Conservation (phyloP, 2,888 invertebrate species). For the Neelides folsomi region DNA sequence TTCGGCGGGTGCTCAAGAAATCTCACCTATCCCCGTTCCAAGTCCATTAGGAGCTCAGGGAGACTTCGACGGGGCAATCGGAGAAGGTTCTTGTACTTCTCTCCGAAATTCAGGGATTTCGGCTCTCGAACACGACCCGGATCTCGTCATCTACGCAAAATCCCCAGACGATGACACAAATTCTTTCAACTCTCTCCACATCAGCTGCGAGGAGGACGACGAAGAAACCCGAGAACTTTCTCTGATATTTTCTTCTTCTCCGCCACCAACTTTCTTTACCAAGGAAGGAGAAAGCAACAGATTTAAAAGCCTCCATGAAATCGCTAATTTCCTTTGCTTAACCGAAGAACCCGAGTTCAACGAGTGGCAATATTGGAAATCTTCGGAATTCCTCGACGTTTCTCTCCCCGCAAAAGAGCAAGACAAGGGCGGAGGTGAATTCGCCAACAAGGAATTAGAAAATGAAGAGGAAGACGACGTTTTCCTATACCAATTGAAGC, state of each 20-base stretch:
- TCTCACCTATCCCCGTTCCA: too few species aligned
- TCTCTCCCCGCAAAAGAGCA: background rate
- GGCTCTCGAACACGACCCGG: constrained; percentile 9
- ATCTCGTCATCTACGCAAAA: constrained; percentile 8
- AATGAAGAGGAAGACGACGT: too few species aligned
- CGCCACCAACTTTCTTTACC: constrained; percentile 3
- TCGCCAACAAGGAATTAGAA: background rate
- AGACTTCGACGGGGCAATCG: background rate
- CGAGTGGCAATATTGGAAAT: constrained; percentile 14
- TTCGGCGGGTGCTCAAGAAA: background rate
- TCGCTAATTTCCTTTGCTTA: background rate
- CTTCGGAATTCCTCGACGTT: background rate
- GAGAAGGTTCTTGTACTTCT: background rate
- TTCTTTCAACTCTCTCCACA: background rate
- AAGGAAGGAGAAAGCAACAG: too few species aligned
- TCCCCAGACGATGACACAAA: background rate
- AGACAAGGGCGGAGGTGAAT: background rate
- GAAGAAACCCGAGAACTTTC: background rate
- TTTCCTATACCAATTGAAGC: too few species aligned
- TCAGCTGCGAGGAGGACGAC: background rate
- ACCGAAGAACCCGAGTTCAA: constrained; percentile 7
- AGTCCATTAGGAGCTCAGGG: background rate
- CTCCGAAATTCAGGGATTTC: constrained; percentile 3
- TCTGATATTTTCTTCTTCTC: constrained; percentile 3
- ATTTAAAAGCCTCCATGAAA: too few species aligned